Evolutionary conservation across 2,797 vertebrate genomes (phyloP).

Genomic region (Galaxias olidus): DNA sequence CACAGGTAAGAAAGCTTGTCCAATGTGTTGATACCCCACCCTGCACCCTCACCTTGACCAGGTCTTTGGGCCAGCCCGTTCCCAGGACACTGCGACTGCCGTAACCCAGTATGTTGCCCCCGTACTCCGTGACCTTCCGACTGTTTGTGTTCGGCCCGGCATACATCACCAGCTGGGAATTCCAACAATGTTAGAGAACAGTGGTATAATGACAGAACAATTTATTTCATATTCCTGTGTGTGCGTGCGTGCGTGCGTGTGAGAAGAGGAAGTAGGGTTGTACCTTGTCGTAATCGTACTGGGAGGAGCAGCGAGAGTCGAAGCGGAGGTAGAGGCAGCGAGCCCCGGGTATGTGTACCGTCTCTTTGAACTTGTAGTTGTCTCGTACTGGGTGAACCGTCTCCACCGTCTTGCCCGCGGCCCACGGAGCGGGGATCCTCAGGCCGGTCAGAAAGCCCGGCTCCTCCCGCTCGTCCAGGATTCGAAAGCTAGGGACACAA

Average conservation of each 20-base stretch:
- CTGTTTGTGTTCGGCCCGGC: constrained; percentile 99
- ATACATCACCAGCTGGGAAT: constrained; percentile 91
- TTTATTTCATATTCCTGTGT: constrained; percentile 34
- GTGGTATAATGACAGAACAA: constrained; percentile 3
- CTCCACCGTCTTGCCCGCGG: constrained; percentile 97
- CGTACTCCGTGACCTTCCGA: constrained; percentile 98
- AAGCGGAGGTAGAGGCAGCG: constrained; percentile 97
- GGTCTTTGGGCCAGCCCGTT: constrained; percentile 98
- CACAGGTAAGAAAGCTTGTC: too few species aligned
- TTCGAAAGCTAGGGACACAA: constrained; percentile 68
- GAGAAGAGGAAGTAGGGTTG: not conserved
- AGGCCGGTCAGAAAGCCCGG: constrained; percentile 96
- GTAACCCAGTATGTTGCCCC: constrained; percentile 97
- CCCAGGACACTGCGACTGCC: constrained; percentile 98
- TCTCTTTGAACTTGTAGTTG: constrained; percentile 99
- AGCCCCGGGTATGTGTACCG: constrained; percentile 95
- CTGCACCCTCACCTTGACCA: constrained; percentile 94
- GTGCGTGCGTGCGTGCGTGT: not conserved
- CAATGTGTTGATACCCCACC: not conserved
- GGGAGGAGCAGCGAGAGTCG: constrained; percentile 95
- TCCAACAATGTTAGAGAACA: too few species aligned
- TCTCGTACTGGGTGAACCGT: constrained; percentile 97
- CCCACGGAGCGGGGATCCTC: constrained; percentile 98
- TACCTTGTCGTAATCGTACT: constrained; percentile 99
- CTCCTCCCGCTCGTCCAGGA: constrained; percentile 96